Evolutionary conservation across 2,888 invertebrate genomes (phyloP).

Genomic region (Cephus spinipes): DNA sequence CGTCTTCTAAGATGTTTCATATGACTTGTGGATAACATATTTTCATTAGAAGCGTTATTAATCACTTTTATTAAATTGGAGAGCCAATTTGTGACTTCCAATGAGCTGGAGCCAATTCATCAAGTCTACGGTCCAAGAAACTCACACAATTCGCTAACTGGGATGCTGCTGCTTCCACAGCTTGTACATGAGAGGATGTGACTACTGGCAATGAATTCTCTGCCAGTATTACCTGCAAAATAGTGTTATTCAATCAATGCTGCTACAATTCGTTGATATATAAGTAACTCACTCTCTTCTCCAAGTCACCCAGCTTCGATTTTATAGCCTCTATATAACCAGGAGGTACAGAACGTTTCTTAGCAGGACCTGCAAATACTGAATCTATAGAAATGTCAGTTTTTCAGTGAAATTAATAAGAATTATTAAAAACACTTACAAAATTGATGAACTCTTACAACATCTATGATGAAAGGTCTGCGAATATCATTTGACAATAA

Average conservation of each 20-base stretch:
- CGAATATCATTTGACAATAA: constrained; percentile 24
- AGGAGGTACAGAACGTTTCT: constrained; percentile 61
- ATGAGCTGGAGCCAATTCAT: constrained; percentile 67
- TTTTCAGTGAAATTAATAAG: not conserved
- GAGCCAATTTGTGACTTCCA: constrained; percentile 62
- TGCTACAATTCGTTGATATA: not conserved
- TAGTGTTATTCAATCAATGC: not conserved
- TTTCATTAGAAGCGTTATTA: not conserved
- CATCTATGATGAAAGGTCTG: constrained; percentile 66
- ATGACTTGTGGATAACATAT: not conserved
- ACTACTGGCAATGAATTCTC: constrained; percentile 66
- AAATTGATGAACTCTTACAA: constrained; percentile 66
- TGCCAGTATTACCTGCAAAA: constrained; percentile 38
- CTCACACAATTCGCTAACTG: constrained; percentile 65
- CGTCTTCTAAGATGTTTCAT: not conserved
- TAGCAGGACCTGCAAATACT: constrained; percentile 44
- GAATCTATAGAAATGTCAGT: not conserved
- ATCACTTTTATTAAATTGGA: constrained; percentile 20
- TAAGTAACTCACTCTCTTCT: constrained; percentile 62
- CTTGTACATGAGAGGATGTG: constrained; percentile 64
- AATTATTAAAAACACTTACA: constrained; percentile 53
- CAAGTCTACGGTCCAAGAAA: constrained; percentile 67
- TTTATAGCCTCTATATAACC: constrained; percentile 68
- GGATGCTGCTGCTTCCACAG: constrained; percentile 67
- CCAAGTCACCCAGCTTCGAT: constrained; percentile 65